These are phyloP conservation scores for Oconnorella tubifera DNA, from an alignment of 2,888 invertebrate species.

Conservation along the genomic window DNA sequence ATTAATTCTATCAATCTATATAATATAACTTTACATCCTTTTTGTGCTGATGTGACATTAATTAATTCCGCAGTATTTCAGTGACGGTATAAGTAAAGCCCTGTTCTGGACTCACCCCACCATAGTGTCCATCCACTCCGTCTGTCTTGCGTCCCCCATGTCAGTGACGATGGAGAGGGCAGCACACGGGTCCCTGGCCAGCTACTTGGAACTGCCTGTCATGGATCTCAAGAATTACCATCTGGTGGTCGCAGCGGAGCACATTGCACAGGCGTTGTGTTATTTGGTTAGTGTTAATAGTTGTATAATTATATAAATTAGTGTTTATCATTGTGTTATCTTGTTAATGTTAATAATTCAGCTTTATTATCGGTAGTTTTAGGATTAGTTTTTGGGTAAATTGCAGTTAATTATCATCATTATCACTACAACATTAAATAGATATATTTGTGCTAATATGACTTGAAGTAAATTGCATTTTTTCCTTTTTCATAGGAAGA, in stretches of 20 bases:
- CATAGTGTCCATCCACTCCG: constrained; percentile 22
- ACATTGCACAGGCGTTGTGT: constrained; percentile 30
- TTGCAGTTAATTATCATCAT: no score
- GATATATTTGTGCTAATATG: no score
- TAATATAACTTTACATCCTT: no score
- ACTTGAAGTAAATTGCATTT: no score
- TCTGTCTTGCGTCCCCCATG: constrained; percentile 24
- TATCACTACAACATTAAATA: no score
- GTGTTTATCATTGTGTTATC: not conserved
- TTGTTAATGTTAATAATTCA: not conserved
- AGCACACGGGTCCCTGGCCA: constrained; percentile 23
- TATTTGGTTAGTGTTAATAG: constrained; percentile 30
- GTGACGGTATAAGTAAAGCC: constrained; percentile 17
- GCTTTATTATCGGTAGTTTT: not conserved
- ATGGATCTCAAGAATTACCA: constrained; percentile 16
- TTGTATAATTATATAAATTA: no score
- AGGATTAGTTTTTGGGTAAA: not conserved
- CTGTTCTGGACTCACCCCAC: constrained; percentile 28
- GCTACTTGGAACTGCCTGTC: constrained; percentile 22
- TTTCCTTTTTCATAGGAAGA: no score
- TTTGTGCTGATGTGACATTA: no score
- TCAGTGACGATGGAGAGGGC: constrained; percentile 28
- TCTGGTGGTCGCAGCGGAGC: constrained; percentile 27
- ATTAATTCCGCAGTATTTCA: constrained; percentile 29
- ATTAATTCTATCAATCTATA: no score